Conservation (phyloP, 2,797 vertebrate species). For the Etheostoma perlongum region DNA sequence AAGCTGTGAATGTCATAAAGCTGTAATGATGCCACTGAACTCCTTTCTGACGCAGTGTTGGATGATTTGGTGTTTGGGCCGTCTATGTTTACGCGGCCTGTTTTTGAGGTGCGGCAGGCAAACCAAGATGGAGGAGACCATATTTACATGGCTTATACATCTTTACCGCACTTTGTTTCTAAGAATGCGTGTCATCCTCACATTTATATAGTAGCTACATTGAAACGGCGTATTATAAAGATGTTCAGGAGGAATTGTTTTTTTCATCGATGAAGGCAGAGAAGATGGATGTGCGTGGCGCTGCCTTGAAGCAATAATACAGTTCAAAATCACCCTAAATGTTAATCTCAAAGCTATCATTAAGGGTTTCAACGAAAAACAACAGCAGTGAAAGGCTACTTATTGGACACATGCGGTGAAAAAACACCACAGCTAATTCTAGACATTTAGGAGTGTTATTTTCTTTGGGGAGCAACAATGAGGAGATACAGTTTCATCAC, state of each 20-base stretch:
- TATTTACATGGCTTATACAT: slow-evolving; percentile 61
- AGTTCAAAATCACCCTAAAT: slow-evolving; percentile 1
- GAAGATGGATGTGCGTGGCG: slow-evolving; percentile 21
- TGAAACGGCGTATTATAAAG: no score
- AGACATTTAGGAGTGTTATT: slow-evolving; percentile 1
- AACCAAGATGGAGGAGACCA: slow-evolving; percentile 77
- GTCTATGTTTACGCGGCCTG: slow-evolving; percentile 77
- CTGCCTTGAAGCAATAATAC: neutral
- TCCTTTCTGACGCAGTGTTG: slow-evolving; percentile 72
- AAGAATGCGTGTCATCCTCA: no score
- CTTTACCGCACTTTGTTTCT: neutral
- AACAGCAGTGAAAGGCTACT: rapidly evolving
- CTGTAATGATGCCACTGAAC: slow-evolving; percentile 36
- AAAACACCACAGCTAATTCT: neutral
- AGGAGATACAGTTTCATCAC: slow-evolving; percentile 30
- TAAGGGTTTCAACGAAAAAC: neutral
- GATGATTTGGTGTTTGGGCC: slow-evolving; percentile 40
- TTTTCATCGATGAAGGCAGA: slow-evolving; percentile 3
- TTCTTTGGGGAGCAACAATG: slow-evolving; percentile 8
- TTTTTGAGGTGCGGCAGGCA: slow-evolving; percentile 77
- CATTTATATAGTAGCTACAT: neutral
- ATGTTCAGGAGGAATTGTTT: neutral
- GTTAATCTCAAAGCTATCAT: rapidly evolving
- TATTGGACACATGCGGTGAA: neutral
- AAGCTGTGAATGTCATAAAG: neutral